Percentiles rank a stretch among this genome's conserved stretches.
Conservation (phyloP, 1,140 invertebrate species). For the Hyles vespertilio region DNA sequence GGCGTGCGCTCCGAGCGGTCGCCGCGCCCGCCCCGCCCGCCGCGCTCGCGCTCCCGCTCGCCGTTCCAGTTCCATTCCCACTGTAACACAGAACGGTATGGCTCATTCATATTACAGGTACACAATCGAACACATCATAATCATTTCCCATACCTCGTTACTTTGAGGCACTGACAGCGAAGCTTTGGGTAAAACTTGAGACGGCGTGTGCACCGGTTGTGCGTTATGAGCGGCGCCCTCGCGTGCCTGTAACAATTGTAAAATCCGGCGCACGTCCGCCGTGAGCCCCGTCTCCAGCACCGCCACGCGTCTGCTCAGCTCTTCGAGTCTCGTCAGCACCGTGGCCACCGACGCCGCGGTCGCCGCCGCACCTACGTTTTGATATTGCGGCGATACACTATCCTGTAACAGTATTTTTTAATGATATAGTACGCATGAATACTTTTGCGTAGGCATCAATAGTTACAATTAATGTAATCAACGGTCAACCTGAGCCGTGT, state of each 20-base stretch:
- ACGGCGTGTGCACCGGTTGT: conserved; percentile 50
- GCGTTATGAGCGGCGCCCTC: conserved; percentile 65
- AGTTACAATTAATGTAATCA: background rate
- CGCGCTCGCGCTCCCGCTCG: conserved; percentile 40
- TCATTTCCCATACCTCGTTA: conserved; percentile 38
- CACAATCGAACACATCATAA: background rate
- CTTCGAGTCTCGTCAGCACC: conserved; percentile 77
- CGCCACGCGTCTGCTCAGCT: conserved; percentile 78
- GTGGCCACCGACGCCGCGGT: conserved; percentile 50
- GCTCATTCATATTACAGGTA: background rate
- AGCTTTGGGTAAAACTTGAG: conserved; percentile 55
- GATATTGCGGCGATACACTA: conserved; percentile 64
- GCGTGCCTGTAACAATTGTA: conserved; percentile 79
- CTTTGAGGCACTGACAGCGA: conserved; percentile 65
- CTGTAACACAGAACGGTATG: conserved; percentile 14
- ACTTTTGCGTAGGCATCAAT: background rate
- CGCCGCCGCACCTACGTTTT: conserved; percentile 56
- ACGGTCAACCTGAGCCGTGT: conserved; percentile 34
- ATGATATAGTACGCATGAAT: too few species aligned
- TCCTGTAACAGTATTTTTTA: conserved; percentile 34
- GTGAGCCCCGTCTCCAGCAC: conserved; percentile 81
- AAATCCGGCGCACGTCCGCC: conserved; percentile 80
- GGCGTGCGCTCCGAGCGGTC: conserved; percentile 58
- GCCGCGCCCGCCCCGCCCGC: conserved; percentile 29
- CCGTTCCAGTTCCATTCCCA: conserved; percentile 68